Percentiles rank a stretch among this genome's conserved stretches.
These are phyloP conservation scores for Melanocharis versteri DNA, from an alignment of 2,113 vertebrate species.

Conservation along the genomic window DNA sequence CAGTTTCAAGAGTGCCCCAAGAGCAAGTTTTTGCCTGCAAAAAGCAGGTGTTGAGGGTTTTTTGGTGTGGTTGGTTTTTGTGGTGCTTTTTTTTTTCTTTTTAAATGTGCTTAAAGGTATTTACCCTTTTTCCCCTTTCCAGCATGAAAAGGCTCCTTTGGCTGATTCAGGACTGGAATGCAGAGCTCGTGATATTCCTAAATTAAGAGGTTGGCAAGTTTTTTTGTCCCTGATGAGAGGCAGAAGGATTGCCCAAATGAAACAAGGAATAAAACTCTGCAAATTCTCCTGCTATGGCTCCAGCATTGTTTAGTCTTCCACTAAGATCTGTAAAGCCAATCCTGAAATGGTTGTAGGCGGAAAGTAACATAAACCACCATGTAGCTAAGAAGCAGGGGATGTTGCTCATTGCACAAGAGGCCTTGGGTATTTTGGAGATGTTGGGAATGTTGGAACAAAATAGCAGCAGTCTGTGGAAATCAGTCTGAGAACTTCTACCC, in stretches of 20 bases:
- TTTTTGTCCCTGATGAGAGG: constrained; percentile 64
- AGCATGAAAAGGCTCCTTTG: constrained; percentile 9
- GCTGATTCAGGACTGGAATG: constrained; percentile 37
- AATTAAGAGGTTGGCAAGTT: constrained; percentile 52
- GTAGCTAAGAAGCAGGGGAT: constrained; percentile 49
- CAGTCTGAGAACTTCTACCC: constrained; percentile 18
- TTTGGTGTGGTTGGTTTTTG: not conserved
- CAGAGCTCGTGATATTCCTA: constrained; percentile 32
- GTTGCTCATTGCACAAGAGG: constrained; percentile 59
- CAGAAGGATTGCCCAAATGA: constrained; percentile 64
- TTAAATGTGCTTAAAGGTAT: constrained; percentile 30
- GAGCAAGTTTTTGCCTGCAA: constrained; percentile 51
- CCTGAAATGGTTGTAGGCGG: constrained; percentile 57
- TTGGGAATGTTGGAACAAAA: constrained; percentile 53
- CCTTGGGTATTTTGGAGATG: constrained; percentile 63
- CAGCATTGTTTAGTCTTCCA: constrained; percentile 69
- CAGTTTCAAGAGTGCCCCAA: constrained; percentile 27
- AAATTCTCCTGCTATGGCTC: constrained; percentile 64
- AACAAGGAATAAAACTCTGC: constrained; percentile 60
- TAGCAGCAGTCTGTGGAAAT: constrained; percentile 52
- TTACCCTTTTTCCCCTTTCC: constrained; percentile 39
- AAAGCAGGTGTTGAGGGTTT: constrained; percentile 47
- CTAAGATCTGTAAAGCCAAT: constrained; percentile 55
- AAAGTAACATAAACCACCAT: constrained; percentile 64
- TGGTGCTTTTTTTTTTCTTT: not conserved